These are phyloP conservation scores for Micronycteris hirsuta DNA, from an alignment of 2,113 vertebrate genomes.

Conservation along the genomic window DNA sequence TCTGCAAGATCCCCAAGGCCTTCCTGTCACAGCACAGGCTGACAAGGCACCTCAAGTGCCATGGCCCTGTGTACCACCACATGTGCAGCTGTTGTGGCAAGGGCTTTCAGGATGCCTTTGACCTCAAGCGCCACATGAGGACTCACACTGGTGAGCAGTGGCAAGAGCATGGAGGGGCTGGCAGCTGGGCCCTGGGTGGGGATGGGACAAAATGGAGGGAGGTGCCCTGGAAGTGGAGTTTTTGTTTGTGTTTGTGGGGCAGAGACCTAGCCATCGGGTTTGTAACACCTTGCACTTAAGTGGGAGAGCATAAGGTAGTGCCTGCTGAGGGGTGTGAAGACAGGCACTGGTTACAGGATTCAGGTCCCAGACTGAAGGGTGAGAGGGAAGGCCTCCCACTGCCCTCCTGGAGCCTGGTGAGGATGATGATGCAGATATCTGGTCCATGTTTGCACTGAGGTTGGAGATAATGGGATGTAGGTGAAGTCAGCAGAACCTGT, in stretches of 20 bases:
- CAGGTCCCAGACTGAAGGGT: not conserved
- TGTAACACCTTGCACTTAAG: not conserved
- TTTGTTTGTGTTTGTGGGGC: not conserved
- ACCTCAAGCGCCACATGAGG: slow-evolving; percentile 91
- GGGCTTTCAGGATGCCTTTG: slow-evolving; percentile 93
- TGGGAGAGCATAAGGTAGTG: not conserved
- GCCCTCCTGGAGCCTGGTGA: not conserved
- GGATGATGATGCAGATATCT: not conserved
- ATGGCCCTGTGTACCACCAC: slow-evolving; percentile 88
- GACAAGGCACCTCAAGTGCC: slow-evolving; percentile 91
- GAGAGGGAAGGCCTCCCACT: not conserved
- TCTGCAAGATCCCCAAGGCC: slow-evolving; percentile 88
- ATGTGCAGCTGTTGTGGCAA: slow-evolving; percentile 88
- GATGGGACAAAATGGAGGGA: not conserved
- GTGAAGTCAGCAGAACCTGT: fast-evolving
- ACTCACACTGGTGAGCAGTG: slow-evolving; percentile 87
- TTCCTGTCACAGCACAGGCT: slow-evolving; percentile 92
- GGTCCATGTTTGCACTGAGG: not conserved
- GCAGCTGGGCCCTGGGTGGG: not conserved
- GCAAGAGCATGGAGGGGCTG: no score
- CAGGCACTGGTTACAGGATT: not conserved
- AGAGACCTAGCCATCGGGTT: not conserved
- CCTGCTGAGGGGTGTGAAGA: not conserved
- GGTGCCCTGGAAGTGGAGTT: not conserved
- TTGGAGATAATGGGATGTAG: not conserved